Conservation (phyloP, 1,140 invertebrate genomes). For the Wasmannia auropunctata region DNA sequence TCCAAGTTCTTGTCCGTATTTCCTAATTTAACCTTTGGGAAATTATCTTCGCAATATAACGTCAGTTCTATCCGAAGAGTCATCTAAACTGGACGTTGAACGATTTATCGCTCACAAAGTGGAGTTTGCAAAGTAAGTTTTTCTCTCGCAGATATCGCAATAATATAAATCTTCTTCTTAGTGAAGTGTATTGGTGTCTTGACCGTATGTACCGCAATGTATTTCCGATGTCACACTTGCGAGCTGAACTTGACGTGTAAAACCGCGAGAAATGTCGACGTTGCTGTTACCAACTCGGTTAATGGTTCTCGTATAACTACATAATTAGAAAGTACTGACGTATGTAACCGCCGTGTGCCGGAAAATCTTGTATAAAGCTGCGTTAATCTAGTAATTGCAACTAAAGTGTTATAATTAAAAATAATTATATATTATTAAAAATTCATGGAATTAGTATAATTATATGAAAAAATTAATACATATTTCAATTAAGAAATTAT, state of each 20-base stretch:
- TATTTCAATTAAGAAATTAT: neutral
- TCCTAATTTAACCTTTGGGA: neutral
- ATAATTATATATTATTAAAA: neutral
- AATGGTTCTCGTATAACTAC: conserved; percentile 15
- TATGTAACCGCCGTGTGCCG: neutral
- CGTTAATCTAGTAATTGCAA: neutral
- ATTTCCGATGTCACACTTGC: neutral
- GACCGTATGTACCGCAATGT: neutral
- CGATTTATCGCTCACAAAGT: neutral
- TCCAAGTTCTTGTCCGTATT: neutral
- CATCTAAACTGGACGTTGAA: conserved; percentile 33
- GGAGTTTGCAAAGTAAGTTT: neutral
- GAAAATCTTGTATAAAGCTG: neutral
- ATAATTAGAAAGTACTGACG: conserved; percentile 32
- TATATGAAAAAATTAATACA: neutral
- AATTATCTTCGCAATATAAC: neutral
- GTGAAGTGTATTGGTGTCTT: neutral
- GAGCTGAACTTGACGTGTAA: conserved; percentile 8
- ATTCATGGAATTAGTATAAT: neutral
- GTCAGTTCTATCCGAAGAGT: neutral
- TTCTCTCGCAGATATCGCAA: neutral
- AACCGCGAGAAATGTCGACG: neutral
- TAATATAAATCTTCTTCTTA: conserved; percentile 27
- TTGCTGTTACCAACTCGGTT: neutral
- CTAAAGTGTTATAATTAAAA: neutral